Evolutionary conservation across 2,113 vertebrate genomes (phyloP).

Genomic region (Paramisgurnus dabryanus): DNA sequence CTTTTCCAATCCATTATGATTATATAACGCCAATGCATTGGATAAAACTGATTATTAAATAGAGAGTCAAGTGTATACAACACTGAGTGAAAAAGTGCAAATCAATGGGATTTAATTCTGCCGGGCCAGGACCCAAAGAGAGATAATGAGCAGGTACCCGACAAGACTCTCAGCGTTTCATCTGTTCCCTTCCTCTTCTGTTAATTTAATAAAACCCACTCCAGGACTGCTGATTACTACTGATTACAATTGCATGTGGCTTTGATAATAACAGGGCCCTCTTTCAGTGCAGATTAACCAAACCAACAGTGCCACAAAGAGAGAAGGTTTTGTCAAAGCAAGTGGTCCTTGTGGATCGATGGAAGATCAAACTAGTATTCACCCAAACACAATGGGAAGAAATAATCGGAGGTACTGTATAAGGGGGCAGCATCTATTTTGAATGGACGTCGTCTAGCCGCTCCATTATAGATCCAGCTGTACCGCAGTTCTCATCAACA

Average conservation of each 20-base stretch:
- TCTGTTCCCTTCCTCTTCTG: slow-evolving; percentile 41
- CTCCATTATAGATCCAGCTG: slow-evolving; percentile 13
- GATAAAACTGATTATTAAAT: slow-evolving; percentile 30
- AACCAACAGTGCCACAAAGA: not conserved
- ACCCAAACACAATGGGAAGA: slow-evolving; percentile 24
- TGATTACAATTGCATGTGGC: slow-evolving; percentile 49
- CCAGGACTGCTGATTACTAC: slow-evolving; percentile 46
- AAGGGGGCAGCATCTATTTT: not conserved
- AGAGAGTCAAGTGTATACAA: slow-evolving; percentile 14
- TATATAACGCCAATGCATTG: not conserved
- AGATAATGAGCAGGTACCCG: slow-evolving; percentile 32
- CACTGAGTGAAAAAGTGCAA: slow-evolving; percentile 2
- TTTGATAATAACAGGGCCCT: slow-evolving; percentile 42
- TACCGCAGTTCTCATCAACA: slow-evolving; percentile 12
- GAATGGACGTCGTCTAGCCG: slow-evolving; percentile 14
- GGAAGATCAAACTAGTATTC: slow-evolving; percentile 24
- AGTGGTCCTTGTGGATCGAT: not conserved
- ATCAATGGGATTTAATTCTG: slow-evolving; percentile 32
- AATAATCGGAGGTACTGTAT: slow-evolving; percentile 13
- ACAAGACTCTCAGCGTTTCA: slow-evolving; percentile 19
- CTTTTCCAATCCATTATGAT: not conserved
- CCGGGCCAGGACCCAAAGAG: slow-evolving; percentile 15
- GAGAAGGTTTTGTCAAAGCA: slow-evolving; percentile 14
- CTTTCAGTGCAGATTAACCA: slow-evolving; percentile 23
- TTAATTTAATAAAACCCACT: slow-evolving; percentile 54